These are phyloP conservation scores for Rutilus rutilus DNA, from an alignment of 2,113 vertebrate genomes.

Conservation along the genomic window DNA sequence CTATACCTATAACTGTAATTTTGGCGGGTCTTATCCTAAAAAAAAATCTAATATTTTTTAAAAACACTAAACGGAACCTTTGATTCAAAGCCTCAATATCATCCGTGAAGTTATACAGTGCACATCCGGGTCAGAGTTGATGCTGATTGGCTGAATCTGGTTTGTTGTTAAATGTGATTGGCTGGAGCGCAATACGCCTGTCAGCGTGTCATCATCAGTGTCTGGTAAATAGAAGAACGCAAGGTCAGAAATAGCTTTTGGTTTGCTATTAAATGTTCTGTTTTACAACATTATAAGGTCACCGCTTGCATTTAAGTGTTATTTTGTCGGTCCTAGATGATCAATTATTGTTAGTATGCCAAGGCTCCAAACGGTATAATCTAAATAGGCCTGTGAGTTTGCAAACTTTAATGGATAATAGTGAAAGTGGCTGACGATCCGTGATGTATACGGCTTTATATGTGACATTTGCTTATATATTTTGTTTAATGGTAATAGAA, in stretches of 20 bases:
- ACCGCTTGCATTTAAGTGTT: neutral
- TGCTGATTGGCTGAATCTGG: conserved; percentile 30
- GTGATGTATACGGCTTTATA: neutral
- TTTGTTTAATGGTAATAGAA: neutral
- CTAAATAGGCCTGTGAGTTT: neutral
- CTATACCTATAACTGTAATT: neutral
- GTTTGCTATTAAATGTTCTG: neutral
- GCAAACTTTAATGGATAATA: neutral
- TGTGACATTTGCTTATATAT: neutral
- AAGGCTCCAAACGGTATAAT: neutral
- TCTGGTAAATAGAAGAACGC: conserved; percentile 30
- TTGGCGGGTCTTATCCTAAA: neutral
- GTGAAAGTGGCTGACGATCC: neutral
- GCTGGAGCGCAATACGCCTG: neutral
- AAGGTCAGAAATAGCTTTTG: conserved; percentile 50
- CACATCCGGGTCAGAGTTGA: conserved; percentile 34
- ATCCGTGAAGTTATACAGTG: neutral
- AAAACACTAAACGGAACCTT: conserved; percentile 35
- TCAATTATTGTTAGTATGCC: neutral
- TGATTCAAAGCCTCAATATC: neutral
- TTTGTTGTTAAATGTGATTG: conserved; percentile 49
- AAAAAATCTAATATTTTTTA: neutral
- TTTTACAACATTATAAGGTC: neutral
- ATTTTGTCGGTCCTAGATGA: neutral
- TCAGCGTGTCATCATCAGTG: neutral